A percentile compares a stretch with the other conserved stretches of the same genome.
Conservation (phyloP, 1,140 invertebrate species). For the Solen grandis region DNA sequence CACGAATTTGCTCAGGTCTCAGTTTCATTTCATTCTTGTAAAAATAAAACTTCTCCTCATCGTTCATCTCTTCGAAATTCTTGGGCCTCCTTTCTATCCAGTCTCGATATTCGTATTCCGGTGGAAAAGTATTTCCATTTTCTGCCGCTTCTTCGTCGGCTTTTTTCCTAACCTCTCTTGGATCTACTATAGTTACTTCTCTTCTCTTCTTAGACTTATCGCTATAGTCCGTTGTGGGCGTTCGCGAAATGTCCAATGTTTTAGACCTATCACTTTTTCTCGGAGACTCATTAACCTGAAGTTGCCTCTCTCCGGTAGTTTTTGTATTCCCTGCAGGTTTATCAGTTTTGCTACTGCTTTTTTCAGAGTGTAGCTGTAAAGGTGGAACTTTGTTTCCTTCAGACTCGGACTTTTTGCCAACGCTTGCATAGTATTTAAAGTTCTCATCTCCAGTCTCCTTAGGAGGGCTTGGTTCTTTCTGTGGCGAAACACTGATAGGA, state of each 20-base stretch:
- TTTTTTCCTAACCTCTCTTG: constrained; percentile 1
- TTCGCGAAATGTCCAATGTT: constrained; percentile 15
- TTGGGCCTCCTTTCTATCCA: background rate
- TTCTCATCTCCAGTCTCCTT: background rate
- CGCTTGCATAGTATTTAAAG: constrained; percentile 34
- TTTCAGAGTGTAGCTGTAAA: constrained; percentile 7
- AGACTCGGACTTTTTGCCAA: background rate
- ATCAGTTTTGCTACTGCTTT: constrained; percentile 29
- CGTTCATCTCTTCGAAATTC: constrained; percentile 39
- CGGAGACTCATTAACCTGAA: background rate
- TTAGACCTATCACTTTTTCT: background rate
- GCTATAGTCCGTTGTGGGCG: background rate
- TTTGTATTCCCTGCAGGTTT: constrained; percentile 15
- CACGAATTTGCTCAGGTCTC: constrained; percentile 49
- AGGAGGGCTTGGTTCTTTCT: background rate
- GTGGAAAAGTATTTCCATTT: constrained; percentile 17
- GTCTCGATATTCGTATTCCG: constrained; percentile 45
- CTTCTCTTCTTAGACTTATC: constrained; percentile 27
- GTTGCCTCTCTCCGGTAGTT: background rate
- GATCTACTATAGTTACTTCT: constrained; percentile 45
- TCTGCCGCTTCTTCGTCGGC: background rate
- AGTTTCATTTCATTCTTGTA: constrained; percentile 33
- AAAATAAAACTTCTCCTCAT: constrained; percentile 49
- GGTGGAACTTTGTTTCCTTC: background rate
- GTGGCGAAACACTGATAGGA: background rate